These are phyloP conservation scores for Herpetotheres cachinnans DNA, from an alignment of 2,113 vertebrate genomes.

Conservation along the genomic window DNA sequence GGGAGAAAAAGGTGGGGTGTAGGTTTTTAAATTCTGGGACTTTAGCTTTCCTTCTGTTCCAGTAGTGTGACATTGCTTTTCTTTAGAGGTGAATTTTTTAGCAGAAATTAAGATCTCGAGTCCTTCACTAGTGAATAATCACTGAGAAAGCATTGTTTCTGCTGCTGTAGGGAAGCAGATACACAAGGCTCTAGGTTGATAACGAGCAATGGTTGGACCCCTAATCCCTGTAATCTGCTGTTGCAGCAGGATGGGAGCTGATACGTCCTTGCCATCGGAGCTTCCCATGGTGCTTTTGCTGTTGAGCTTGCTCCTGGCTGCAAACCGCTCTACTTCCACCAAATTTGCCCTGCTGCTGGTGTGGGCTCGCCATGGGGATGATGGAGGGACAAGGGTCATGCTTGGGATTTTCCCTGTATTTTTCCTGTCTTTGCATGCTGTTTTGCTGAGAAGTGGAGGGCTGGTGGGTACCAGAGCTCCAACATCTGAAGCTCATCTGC, in stretches of 20 bases:
- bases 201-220: not conserved
- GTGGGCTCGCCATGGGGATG: not conserved
- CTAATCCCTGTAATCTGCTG: not conserved
- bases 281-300: not conserved
- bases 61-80: not conserved
- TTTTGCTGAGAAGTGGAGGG: not conserved
- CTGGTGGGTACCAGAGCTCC: not conserved
- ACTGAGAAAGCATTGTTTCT: not conserved
- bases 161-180: not conserved
- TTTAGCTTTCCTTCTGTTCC: not conserved
- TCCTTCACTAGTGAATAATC: not conserved
- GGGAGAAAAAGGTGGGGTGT: not conserved
- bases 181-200: not conserved
- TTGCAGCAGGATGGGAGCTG: rapidly evolving
- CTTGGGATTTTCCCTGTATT: not conserved
- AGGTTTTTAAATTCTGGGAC: not conserved
- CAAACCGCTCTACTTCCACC: not conserved
- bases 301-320: not conserved
- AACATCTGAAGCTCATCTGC: not conserved
- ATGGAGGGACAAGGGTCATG: not conserved
- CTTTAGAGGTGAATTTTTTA: not conserved
- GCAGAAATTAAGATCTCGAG: not conserved
- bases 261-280: not conserved
- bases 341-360: not conserved
- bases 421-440: not conserved